phyloP scores from a whole-genome alignment of 2,888 invertebrate species.

The Macrosoma leucophasiata region DNA sequence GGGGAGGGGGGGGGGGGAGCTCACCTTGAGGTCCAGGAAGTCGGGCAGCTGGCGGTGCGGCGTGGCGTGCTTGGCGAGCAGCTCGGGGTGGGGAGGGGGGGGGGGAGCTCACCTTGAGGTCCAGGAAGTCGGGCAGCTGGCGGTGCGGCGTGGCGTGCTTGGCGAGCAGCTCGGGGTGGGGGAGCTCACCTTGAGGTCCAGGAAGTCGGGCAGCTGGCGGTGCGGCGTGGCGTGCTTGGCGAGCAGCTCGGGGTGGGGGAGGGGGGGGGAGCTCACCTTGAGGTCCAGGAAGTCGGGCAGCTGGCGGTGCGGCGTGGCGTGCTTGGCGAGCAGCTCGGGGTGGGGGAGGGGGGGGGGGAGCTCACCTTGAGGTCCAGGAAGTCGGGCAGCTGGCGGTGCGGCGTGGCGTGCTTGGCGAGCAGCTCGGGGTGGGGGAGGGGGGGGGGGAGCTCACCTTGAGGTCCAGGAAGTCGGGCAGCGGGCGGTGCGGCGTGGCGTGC shows the following conservation, averaged over 20 bases:
- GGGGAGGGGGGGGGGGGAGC: no score
- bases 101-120: slow-evolving; percentile 95
- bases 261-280: no score
- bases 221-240: slow-evolving; percentile 60
- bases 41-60: slow-evolving; percentile 85
- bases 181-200: slow-evolving; percentile 92
- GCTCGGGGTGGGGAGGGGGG: no score
- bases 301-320: slow-evolving; percentile 73
- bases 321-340: slow-evolving; percentile 77
- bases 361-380: slow-evolving; percentile 94
- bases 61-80: slow-evolving; percentile 57
- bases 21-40: slow-evolving; percentile 92
- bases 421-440: no score
- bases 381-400: slow-evolving; percentile 85
- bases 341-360: no score
- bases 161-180: slow-evolving; percentile 84
- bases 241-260: slow-evolving; percentile 82
- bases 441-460: no score
- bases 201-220: slow-evolving; percentile 87
- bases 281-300: slow-evolving; percentile 92
- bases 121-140: slow-evolving; percentile 88
- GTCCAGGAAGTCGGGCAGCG: slow-evolving; percentile 89
- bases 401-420: slow-evolving; percentile 47
- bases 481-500: slow-evolving; percentile 72
- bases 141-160: slow-evolving; percentile 69